These are phyloP conservation scores for Saccopteryx bilineata DNA, from an alignment of 2,113 vertebrate species.

Conservation along the genomic window DNA sequence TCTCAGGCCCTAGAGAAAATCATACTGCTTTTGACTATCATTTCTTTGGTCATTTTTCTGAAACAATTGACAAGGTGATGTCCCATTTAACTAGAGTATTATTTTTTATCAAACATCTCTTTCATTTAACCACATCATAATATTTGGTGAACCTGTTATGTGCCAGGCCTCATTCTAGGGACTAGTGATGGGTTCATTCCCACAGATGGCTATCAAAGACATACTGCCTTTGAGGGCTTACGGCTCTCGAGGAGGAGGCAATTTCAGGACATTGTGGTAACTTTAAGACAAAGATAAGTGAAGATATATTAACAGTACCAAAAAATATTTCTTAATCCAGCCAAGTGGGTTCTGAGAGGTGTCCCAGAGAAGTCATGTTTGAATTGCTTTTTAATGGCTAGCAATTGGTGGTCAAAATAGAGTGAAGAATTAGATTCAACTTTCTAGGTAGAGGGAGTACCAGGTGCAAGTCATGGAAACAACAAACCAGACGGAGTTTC, in stretches of 20 bases:
- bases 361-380: not conserved
- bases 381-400: not conserved
- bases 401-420: not conserved
- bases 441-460: not conserved
- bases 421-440: not conserved
- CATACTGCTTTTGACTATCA: not conserved
- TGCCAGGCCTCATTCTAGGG: not conserved
- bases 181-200: not conserved
- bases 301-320: not conserved
- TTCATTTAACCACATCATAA: not conserved
- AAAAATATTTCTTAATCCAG: not conserved
- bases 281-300: not conserved
- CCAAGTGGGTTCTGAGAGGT: not conserved
- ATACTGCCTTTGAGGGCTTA: not conserved
- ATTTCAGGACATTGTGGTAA: not conserved
- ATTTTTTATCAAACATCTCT: not conserved
- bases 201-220: too few species aligned
- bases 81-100: not conserved
- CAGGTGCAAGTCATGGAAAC: not conserved
- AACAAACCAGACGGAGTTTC: not conserved
- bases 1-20: not conserved
- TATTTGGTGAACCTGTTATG: not conserved
- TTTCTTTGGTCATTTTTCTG: not conserved
- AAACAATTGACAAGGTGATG: not conserved
- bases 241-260: not conserved